Percentiles rank a stretch among this genome's conserved stretches.
phyloP scores from a whole-genome alignment of 1,140 invertebrate genomes.

The Manduca sexta region DNA sequence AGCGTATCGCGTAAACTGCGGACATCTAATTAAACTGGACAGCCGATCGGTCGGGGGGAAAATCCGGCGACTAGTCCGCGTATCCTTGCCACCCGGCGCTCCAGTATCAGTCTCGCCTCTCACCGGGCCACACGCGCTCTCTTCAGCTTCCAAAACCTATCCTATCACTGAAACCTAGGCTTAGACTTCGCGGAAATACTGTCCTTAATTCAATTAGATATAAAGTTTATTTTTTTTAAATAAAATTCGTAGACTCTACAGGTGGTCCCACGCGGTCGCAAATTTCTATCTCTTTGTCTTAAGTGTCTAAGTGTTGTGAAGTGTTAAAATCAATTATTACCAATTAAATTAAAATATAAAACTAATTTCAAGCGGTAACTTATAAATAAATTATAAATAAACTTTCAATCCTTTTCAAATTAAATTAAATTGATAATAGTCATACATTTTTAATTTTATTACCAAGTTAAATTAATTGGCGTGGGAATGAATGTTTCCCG shows the following conservation, averaged over 20 bases:
- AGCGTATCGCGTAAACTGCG: not conserved
- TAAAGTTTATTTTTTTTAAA: not conserved
- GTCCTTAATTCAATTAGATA: not conserved
- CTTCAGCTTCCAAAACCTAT: slow-evolving; percentile 4
- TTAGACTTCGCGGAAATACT: not conserved
- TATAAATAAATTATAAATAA: too few species aligned
- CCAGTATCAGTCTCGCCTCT: slow-evolving; percentile 3
- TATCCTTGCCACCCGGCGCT: not conserved
- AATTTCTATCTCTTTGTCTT: too few species aligned
- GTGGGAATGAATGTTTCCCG: too few species aligned
- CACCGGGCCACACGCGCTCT: slow-evolving; percentile 1
- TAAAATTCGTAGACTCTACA: slow-evolving; percentile 7
- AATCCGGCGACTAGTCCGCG: slow-evolving; percentile 3
- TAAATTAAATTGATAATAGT: too few species aligned
- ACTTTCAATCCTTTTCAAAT: too few species aligned
- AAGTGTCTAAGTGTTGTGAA: too few species aligned
- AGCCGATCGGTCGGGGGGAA: not conserved
- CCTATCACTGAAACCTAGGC: slow-evolving; percentile 1
- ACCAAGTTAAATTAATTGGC: too few species aligned
- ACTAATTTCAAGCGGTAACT: too few species aligned
- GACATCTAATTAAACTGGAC: slow-evolving; percentile 1
- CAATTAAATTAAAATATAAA: too few species aligned
- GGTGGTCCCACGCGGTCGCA: slow-evolving; percentile 5
- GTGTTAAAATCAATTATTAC: too few species aligned
- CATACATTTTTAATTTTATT: too few species aligned